phyloP scores from a whole-genome alignment of 2,113 vertebrate species.

The Petroica traversi region DNA sequence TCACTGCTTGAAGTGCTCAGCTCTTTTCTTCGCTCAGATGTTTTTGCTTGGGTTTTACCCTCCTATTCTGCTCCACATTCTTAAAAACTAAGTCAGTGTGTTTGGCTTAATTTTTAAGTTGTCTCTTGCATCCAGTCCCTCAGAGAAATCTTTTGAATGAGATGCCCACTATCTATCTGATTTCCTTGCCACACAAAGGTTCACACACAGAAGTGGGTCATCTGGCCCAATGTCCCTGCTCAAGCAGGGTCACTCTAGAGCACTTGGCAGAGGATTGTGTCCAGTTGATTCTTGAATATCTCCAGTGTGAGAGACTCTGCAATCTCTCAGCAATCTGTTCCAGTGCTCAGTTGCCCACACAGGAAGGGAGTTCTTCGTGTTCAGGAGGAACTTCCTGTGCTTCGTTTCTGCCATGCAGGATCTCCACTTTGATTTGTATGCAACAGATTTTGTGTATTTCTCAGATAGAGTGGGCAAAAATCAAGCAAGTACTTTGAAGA shows the following conservation, averaged over 20 bases:
- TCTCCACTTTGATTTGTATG: background rate
- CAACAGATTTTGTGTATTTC: background rate
- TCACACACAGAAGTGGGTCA: background rate
- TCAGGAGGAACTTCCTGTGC: background rate
- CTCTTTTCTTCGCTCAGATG: background rate
- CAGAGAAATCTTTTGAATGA: background rate
- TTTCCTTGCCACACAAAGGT: background rate
- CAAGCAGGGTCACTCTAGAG: background rate
- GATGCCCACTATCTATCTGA: background rate
- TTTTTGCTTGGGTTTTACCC: background rate
- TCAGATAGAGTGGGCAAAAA: background rate
- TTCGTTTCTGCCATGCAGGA: background rate
- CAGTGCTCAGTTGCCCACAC: accelerated
- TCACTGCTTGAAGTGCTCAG: background rate
- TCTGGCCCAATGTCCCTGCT: background rate
- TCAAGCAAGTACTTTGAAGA: background rate
- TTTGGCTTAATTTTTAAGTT: background rate
- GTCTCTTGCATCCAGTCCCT: background rate
- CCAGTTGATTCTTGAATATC: background rate
- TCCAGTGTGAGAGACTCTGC: background rate
- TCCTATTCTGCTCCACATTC: background rate
- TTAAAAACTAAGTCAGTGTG: background rate
- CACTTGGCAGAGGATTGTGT: background rate
- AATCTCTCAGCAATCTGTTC: background rate
- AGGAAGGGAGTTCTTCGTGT: background rate